A percentile compares a stretch with the other conserved stretches of the same genome.
Evolutionary conservation across 1,140 invertebrate genomes (phyloP).

Genomic region (Neodiprion pinetum): DNA sequence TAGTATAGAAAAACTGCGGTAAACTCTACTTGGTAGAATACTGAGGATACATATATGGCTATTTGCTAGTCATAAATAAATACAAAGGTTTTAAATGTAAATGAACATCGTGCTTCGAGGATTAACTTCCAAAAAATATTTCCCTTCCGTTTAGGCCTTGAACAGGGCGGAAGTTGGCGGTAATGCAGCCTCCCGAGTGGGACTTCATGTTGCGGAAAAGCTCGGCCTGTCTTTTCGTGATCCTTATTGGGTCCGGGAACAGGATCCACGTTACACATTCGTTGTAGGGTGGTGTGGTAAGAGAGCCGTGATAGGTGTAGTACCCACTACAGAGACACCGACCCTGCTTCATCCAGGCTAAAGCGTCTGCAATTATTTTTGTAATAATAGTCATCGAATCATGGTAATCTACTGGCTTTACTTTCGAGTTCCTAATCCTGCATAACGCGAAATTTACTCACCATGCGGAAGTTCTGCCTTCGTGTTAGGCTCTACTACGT

Average conservation of each 20-base stretch:
- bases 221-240: conserved; percentile 72
- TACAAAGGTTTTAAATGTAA: background rate
- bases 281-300: conserved; percentile 74
- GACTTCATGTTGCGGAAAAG: background rate
- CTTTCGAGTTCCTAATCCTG: background rate
- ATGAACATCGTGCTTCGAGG: background rate
- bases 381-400: conserved; percentile 9
- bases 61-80: conserved; percentile 6
- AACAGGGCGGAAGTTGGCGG: background rate
- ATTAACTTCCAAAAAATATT: conserved; percentile 2
- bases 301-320: conserved; percentile 73
- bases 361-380: conserved; percentile 41
- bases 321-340: conserved; percentile 54
- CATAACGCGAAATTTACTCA: conserved; percentile 13
- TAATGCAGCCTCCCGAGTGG: background rate
- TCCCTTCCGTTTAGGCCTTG: background rate
- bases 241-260: conserved; percentile 73
- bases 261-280: conserved; percentile 80
- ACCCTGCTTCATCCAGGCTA: conserved; percentile 51
- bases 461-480: conserved; percentile 42
- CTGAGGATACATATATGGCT: background rate
- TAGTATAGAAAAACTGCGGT: background rate
- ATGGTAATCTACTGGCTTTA: background rate
- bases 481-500: conserved; percentile 47
- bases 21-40: conserved; percentile 3